Conservation (phyloP, 2,888 invertebrate genomes). For the Piscicola geometra region DNA sequence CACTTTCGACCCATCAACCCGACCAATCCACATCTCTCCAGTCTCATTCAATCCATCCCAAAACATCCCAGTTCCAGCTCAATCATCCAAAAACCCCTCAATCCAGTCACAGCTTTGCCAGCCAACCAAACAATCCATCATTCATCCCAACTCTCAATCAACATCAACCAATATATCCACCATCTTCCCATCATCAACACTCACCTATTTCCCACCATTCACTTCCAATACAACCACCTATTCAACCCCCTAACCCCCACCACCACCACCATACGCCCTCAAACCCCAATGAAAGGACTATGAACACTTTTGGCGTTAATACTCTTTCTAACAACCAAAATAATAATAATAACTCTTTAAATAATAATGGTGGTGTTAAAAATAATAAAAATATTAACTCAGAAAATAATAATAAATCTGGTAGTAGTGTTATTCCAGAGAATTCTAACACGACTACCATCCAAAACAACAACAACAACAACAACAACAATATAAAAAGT, state of each 20-base stretch:
- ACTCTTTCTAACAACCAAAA: background rate
- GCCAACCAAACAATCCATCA: no score
- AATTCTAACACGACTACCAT: background rate
- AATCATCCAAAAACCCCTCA: no score
- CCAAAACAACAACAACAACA: background rate
- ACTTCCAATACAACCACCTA: background rate
- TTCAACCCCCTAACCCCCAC: no score
- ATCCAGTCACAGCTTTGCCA: no score
- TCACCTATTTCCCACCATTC: no score
- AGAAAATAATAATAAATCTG: background rate
- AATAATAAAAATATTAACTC: slow-evolving; percentile 4
- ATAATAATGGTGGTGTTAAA: background rate
- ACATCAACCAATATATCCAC: no score
- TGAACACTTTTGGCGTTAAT: background rate
- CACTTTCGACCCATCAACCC: background rate
- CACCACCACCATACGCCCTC: no score
- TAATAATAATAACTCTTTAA: background rate
- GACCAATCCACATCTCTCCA: no score
- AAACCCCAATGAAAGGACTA: background rate
- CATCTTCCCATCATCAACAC: no score
- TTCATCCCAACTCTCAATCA: no score
- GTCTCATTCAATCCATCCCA: no score
- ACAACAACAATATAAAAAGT: background rate
- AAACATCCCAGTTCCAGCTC: no score
- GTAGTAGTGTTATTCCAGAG: background rate